Evolutionary conservation across 2,797 vertebrate genomes (phyloP), one percentile per base, ranked within the genome.

Genomic region (Urocyon cinereoargenteus): DNA sequence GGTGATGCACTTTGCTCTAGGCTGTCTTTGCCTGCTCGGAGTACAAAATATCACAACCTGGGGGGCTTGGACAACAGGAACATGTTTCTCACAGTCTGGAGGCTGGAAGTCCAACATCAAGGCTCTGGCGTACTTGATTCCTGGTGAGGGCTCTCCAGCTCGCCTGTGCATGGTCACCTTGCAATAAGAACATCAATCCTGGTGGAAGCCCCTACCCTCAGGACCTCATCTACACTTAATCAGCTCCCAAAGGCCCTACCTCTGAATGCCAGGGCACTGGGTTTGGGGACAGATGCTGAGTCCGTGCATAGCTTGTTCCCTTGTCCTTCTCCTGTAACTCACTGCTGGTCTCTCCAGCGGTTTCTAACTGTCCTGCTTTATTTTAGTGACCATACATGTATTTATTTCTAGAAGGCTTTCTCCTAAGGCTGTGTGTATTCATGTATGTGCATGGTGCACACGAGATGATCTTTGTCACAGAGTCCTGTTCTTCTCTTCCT

Each of bases 11-110:
- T n/a, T 31, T 4, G 3, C 10, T 19, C 34, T 73, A 8, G n/a
- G n/a, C 9, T 16, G n/a, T 57, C n/a, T 2, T 24, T 1, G 12
- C 1, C 21, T 3, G 12, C 21, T 5, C 12, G 1, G 6, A n/a
- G 53, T 24, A 15, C 53, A 14, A 77, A 79, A 57, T 9, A 9
- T 11, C 53, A 36, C 51, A 24, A 9, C 31, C 2, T 14, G 53
- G 19, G 21, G 0, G 6, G 13, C 31, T 57, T 19, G 3, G 49
- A 53, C 16, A 2, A 31, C 28, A 21, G 75, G n/a, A 12, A 31
- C 5, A 15, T 19, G 1, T n/a, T 6, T 31, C 31, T 57, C n/a
- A 14, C 19, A 1, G 51, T 22, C 51, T 36, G n/a, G 77, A 24
- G n/a, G n/a, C 21, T 34, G 53, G n/a, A 22, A 8, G 53, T 5